Base-by-base conservation (phyloP, 37 sponge, comb jelly and placozoan species). In the Spongilla lacustris region DNA sequence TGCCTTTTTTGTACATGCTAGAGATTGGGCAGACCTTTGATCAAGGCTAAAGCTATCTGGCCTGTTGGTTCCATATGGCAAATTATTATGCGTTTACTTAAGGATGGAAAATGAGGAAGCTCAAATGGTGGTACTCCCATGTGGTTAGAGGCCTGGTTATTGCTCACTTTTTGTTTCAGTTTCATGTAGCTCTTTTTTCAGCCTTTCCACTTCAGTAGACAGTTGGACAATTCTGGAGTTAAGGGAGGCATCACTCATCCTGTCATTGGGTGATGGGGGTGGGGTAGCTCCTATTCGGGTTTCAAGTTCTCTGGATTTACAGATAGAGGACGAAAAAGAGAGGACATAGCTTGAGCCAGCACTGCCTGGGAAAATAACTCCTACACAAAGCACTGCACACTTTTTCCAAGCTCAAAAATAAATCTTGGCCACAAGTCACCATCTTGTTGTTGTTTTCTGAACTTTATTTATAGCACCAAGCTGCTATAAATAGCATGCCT, bases 231-330 rank as follows among this genome's bases (percentile, higher is more conserved):
- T 90, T 4, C 97, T 89, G 24, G 87, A 78, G 74, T 86, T 92
- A 37, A 96, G 88, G 80, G 83, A 36, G 49, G 92, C 91, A 28
- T 91, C 85, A 50, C 81, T 92, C 30, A 73, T 83, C 38, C 74
- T 71, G 86, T 93, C 96, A 4, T 79, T 88, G 41, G 98, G 98
- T 25, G 98, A 98, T 66, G 98, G 93, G 58, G 96, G 96, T 58
- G 98, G 98, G 0, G 96, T 98, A 85, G 95, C 77, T 2, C 96
- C 93, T 48, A 96, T 23, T 38, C 89, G 80, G 4, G 93, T 77
- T 80, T 93, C 94, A 79, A 96, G 78, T 28, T 93, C 96, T 48
- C 94, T 92, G 76, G 37, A 48, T 21, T 19, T n/a, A n/a, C n/a
- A n/a, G n/a, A n/a, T n/a, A n/a, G n/a, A n/a, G n/a, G n/a, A 35